These are phyloP conservation scores for Mycteria americana DNA, from an alignment of 2,797 vertebrate species.

Conservation along the genomic window DNA sequence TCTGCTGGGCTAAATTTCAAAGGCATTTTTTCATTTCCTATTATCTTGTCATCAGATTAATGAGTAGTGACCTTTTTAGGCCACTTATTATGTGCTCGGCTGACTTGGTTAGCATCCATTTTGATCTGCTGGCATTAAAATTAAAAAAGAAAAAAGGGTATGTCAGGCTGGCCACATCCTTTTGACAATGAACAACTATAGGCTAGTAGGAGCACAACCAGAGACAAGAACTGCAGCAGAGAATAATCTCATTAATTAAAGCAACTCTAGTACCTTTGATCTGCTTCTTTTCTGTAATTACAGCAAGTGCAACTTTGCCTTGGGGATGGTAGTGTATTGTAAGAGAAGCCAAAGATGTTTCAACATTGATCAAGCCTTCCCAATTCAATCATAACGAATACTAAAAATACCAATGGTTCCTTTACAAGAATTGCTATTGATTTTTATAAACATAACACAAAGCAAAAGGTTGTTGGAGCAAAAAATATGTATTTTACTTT, in stretches of 20 bases:
- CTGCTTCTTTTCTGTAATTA: constrained; percentile 42
- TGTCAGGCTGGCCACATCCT: not conserved
- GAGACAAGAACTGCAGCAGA: not conserved
- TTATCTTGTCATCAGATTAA: not conserved
- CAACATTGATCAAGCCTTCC: not conserved
- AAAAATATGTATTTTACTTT: not conserved
- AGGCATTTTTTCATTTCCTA: not conserved
- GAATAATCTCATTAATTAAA: constrained; percentile 41
- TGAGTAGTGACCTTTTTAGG: constrained; percentile 4
- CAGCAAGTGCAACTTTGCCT: not conserved
- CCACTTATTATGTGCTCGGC: not conserved
- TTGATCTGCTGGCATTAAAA: not conserved
- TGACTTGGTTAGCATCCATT: not conserved
- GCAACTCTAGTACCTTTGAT: not conserved
- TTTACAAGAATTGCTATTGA: not conserved
- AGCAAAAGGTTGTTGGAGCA: not conserved
- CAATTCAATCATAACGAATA: not conserved
- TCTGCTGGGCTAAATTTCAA: not conserved
- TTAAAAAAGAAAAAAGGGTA: not conserved
- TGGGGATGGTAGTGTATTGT: not conserved
- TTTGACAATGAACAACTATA: not conserved
- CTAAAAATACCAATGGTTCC: not conserved
- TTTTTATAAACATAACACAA: not conserved
- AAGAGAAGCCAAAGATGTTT: constrained; percentile 54
- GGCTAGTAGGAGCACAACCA: not conserved